Conservation (phyloP, 2,888 invertebrate genomes). For the Macaria liturata region DNA sequence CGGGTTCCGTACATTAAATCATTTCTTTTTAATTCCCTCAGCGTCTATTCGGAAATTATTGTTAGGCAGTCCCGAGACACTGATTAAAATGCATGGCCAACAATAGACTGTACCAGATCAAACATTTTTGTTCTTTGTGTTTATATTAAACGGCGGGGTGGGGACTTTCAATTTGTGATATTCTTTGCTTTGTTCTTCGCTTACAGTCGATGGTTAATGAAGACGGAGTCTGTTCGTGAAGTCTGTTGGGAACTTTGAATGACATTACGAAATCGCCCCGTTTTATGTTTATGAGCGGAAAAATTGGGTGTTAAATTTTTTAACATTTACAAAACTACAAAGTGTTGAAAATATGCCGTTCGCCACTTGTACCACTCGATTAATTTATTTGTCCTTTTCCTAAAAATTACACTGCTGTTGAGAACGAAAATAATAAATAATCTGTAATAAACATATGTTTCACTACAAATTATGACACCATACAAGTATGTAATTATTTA, state of each 20-base stretch:
- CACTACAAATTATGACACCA: too few relatives aligned
- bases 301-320: background rate
- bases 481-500: too few relatives aligned
- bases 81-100: conserved; percentile 68
- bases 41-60: conserved; percentile 37
- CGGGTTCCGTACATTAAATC: conserved; percentile 21
- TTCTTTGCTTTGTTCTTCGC: conserved; percentile 57
- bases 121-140: conserved; percentile 65
- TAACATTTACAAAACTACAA: too few relatives aligned
- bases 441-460: too few relatives aligned
- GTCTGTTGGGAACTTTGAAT: conserved; percentile 9
- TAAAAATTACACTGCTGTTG: too few relatives aligned
- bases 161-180: conserved; percentile 53
- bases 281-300: background rate
- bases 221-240: conserved; percentile 27
- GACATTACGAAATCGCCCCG: conserved; percentile 2
- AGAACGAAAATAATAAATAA: too few relatives aligned
- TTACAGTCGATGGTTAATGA: conserved; percentile 47
- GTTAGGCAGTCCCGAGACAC: conserved; percentile 45
- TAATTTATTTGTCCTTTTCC: too few relatives aligned
- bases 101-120: conserved; percentile 66
- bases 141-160: conserved; percentile 58
- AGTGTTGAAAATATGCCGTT: too few relatives aligned
- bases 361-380: too few relatives aligned
- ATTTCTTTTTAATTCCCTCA: conserved; percentile 39